Percentiles rank a stretch among this genome's conserved stretches.
Conservation (phyloP, 2,113 vertebrate genomes). For the Caretta caretta region DNA sequence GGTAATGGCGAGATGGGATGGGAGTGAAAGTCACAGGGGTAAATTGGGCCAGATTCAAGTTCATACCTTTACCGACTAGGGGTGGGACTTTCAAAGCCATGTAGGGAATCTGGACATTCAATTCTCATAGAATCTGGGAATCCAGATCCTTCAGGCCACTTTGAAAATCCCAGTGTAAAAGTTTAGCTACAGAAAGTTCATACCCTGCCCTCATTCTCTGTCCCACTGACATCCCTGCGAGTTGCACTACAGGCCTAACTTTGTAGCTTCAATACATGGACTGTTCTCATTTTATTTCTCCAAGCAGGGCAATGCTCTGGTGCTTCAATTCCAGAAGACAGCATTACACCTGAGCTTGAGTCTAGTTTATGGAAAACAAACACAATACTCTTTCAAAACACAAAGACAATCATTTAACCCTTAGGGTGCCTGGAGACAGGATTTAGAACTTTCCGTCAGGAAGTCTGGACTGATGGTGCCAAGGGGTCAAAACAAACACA, state of each 20-base stretch:
- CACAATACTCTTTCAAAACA: background rate
- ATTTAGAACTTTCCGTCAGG: slow-evolving; percentile 21
- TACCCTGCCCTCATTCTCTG: background rate
- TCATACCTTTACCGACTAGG: background rate
- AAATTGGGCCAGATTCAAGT: background rate
- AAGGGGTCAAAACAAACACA: background rate
- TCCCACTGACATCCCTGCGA: background rate
- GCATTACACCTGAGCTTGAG: fast-evolving
- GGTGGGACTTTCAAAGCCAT: slow-evolving; percentile 42
- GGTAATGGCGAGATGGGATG: background rate
- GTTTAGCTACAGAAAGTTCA: background rate
- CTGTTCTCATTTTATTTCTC: background rate
- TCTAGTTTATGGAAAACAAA: background rate
- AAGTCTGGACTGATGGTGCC: slow-evolving; percentile 7
- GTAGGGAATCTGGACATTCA: background rate
- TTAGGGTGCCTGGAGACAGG: background rate
- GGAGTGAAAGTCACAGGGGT: background rate
- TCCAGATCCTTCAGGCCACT: slow-evolving; percentile 9
- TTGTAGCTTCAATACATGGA: background rate
- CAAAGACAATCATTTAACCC: slow-evolving; percentile 27
- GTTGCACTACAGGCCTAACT: fast-evolving
- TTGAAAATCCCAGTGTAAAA: slow-evolving; percentile 1
- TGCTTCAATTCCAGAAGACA: background rate
- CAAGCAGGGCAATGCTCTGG: background rate
- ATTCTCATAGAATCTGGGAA: background rate